A percentile compares a stretch with the other conserved stretches of the same genome.
Evolutionary conservation across 2,888 invertebrate species (phyloP).

Genomic region (Eugnorisma glareosa): DNA sequence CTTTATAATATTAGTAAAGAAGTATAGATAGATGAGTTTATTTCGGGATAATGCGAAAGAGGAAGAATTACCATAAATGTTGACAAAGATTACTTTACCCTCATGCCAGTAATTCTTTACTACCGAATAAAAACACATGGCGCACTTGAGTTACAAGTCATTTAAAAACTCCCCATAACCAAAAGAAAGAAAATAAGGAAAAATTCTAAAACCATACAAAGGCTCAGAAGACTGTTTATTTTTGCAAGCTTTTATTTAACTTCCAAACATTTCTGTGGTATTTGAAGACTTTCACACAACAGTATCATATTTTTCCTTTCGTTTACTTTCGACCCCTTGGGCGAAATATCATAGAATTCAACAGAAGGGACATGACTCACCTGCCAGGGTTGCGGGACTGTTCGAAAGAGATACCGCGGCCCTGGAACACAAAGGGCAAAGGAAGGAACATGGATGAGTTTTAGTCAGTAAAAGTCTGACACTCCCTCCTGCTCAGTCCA

Average conservation of each 20-base stretch:
- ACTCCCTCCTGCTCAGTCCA: too few relatives aligned
- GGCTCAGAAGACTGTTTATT: conserved; percentile 25
- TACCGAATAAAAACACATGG: neutral
- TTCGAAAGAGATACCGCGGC: too few relatives aligned
- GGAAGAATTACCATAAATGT: neutral
- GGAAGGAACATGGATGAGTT: too few relatives aligned
- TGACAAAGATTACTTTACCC: neutral
- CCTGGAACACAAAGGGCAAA: too few relatives aligned
- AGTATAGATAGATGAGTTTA: too few relatives aligned
- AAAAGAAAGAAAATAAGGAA: conserved; percentile 9
- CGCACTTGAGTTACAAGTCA: neutral
- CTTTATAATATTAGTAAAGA: too few relatives aligned
- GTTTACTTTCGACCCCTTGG: conserved; percentile 38
- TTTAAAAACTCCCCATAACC: conserved; percentile 5
- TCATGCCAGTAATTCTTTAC: neutral
- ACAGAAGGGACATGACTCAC: conserved; percentile 34
- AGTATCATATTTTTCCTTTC: conserved; percentile 61
- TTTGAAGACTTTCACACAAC: conserved; percentile 48
- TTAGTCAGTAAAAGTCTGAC: too few relatives aligned
- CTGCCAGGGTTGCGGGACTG: too few relatives aligned
- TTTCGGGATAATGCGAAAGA: neutral
- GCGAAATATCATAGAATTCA: neutral
- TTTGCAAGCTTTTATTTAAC: conserved; percentile 48
- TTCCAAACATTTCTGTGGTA: conserved; percentile 45
- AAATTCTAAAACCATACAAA: conserved; percentile 27